Evolutionary conservation across 2,888 invertebrate species (phyloP), one percentile per base, ranked within the genome.

Genomic region (Drosophila mimica): DNA sequence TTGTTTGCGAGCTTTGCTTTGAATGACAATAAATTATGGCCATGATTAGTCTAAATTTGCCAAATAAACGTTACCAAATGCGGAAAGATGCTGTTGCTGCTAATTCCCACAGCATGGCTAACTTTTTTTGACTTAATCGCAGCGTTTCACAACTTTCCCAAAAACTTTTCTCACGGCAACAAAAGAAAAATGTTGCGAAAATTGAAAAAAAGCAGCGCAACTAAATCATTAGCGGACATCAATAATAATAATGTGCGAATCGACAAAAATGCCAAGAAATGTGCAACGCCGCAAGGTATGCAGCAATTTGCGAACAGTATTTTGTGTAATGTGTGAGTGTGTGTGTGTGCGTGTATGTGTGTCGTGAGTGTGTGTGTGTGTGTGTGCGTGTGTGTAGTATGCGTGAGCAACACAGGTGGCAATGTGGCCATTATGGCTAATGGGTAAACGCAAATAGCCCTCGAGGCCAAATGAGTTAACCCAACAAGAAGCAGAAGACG

Each of bases 11-110:
- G 57, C 69, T 76, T 84, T 75, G 62, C 73, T 76, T 86, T 79
- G 73, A 83, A 84, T 91, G 89, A 89, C 91, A 89, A 91, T 91
- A 91, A 89, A 91, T 89, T 88, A 90, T 90, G 65, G 79, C 77
- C 59, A 88, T 89, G 91, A 88, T 88, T 88, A 88, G 88, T 89
- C 87, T 83, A 77, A 88, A 83, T 88, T 88, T 87, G 81, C 58
- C 67, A 67, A 58, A 72, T 60, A 77, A 79, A 61, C 70, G 70
- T 73, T 65, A 52, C 28, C 25, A 61, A 73, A 72, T 74, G 76
- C 80, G 90, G 84, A 86, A 86, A 57, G n/a, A 43, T 40, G 30
- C 28, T 46, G 25, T 38, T 56, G 54, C 54, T 20, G 40, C 15
- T 20, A 51, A 65, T 78, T 77, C 52, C 64, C 63, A 75, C 65